Evolutionary conservation across 2,113 vertebrate species (phyloP).

Genomic region (Serinus canaria): DNA sequence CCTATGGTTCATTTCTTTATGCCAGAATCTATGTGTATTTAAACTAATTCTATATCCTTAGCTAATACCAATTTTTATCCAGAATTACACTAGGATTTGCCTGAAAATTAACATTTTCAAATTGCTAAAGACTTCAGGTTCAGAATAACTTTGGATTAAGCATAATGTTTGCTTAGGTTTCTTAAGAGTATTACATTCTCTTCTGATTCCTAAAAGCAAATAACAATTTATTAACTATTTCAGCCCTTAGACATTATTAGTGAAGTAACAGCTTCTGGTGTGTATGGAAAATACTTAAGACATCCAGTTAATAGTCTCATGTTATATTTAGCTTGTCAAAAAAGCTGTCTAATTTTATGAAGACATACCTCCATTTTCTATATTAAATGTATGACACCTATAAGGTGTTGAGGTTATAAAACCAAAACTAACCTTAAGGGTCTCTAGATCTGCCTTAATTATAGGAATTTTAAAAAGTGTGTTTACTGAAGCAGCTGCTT

Average conservation of each 20-base stretch:
- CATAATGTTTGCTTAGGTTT: not conserved
- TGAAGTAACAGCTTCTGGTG: not conserved
- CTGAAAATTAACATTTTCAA: constrained; percentile 22
- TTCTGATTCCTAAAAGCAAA: not conserved
- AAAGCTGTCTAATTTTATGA: not conserved
- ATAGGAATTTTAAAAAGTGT: rapidly evolving
- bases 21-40: not conserved
- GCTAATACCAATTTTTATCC: not conserved
- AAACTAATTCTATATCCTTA: not conserved
- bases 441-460: not conserved
- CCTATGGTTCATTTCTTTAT: not conserved
- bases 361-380: not conserved
- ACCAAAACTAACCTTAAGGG: not conserved
- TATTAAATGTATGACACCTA: not conserved
- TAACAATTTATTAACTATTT: not conserved
- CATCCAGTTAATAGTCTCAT: rapidly evolving
- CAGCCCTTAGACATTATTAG: not conserved
- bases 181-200: not conserved
- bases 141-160: constrained; percentile 12
- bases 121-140: constrained; percentile 25
- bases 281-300: not conserved
- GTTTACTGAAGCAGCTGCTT: not conserved
- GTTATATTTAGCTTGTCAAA: not conserved
- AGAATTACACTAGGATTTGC: constrained; percentile 33
- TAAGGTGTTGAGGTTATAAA: not conserved